Conservation (phyloP, 2,797 vertebrate genomes). For the Centropyge bicolor region DNA sequence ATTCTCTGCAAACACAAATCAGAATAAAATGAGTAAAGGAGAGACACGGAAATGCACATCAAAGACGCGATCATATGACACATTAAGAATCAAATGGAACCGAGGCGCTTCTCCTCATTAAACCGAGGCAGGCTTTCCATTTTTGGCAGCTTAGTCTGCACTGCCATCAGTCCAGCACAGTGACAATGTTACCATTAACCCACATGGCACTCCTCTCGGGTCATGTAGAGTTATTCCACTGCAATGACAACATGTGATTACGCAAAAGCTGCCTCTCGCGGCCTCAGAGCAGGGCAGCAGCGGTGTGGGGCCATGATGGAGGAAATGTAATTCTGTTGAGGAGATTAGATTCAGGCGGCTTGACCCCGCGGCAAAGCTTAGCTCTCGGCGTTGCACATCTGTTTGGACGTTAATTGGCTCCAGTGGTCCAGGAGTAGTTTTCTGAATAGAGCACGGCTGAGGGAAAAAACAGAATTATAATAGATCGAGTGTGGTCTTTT, state of each 20-base stretch:
- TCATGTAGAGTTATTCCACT: conserved; percentile 52
- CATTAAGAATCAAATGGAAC: conserved; percentile 46
- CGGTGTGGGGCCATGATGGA: conserved; percentile 64
- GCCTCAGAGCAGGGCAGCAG: conserved; percentile 61
- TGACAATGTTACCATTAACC: conserved; percentile 5
- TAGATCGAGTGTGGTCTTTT: conserved; percentile 72
- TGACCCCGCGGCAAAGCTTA: conserved; percentile 77
- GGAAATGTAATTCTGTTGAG: conserved; percentile 81
- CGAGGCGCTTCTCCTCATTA: conserved; percentile 46
- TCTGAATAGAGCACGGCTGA: conserved; percentile 32
- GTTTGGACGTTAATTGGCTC: conserved; percentile 85
- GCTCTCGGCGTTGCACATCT: conserved; percentile 75
- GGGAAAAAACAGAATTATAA: conserved; percentile 58
- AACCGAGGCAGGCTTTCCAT: conserved; percentile 16
- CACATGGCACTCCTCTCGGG: conserved; percentile 2
- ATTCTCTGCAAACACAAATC: conserved; percentile 75
- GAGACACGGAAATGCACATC: conserved; percentile 61
- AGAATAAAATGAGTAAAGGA: conserved; percentile 58
- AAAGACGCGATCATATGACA: conserved; percentile 63
- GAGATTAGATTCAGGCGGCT: conserved; percentile 80
- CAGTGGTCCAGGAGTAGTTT: conserved; percentile 74
- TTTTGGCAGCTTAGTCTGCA: conserved; percentile 12
- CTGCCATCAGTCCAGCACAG: conserved; percentile 13
- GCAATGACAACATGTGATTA: conserved; percentile 62
- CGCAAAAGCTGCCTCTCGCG: conserved; percentile 35